phyloP scores from a whole-genome alignment of 2,113 vertebrate species.

The Hymenochirus boettgeri region DNA sequence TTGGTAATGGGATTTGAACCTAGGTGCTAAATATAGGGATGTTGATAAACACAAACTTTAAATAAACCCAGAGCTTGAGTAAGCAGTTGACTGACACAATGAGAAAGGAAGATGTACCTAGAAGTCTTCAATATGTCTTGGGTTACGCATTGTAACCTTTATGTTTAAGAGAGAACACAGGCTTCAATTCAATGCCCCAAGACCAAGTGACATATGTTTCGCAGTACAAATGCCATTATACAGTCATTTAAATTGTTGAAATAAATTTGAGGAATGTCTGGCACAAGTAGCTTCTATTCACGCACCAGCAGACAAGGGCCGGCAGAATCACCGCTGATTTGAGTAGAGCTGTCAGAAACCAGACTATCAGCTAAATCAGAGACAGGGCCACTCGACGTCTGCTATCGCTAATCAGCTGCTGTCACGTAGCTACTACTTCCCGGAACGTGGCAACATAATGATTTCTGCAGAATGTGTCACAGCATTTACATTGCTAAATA shows the following conservation, averaged over 20 bases:
- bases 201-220: slow-evolving; percentile 18
- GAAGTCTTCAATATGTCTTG: too few relatives aligned
- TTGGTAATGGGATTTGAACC: too few relatives aligned
- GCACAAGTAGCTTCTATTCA: slow-evolving; percentile 2
- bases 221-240: slow-evolving; percentile 13
- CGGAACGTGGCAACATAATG: slow-evolving; percentile 46
- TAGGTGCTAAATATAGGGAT: too few relatives aligned
- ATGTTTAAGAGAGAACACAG: too few relatives aligned
- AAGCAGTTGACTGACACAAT: too few relatives aligned
- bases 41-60: too few relatives aligned
- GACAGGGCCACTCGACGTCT: slow-evolving; percentile 47
- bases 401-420: slow-evolving; percentile 52
- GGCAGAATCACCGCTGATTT: slow-evolving; percentile 38
- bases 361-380: slow-evolving; percentile 50
- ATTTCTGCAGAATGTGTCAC: slow-evolving; percentile 41
- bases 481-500: slow-evolving; percentile 51
- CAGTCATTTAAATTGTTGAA: slow-evolving; percentile 30
- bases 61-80: too few relatives aligned
- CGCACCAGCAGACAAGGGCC: slow-evolving; percentile 27
- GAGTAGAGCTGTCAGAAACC: slow-evolving; percentile 35
- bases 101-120: too few relatives aligned
- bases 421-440: slow-evolving; percentile 48
- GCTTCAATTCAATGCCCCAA: neutral
- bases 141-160: too few relatives aligned
- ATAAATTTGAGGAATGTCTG: slow-evolving; percentile 18